Evolutionary conservation across 1,140 invertebrate genomes (phyloP).

Genomic region (Vanessa tameamea): DNA sequence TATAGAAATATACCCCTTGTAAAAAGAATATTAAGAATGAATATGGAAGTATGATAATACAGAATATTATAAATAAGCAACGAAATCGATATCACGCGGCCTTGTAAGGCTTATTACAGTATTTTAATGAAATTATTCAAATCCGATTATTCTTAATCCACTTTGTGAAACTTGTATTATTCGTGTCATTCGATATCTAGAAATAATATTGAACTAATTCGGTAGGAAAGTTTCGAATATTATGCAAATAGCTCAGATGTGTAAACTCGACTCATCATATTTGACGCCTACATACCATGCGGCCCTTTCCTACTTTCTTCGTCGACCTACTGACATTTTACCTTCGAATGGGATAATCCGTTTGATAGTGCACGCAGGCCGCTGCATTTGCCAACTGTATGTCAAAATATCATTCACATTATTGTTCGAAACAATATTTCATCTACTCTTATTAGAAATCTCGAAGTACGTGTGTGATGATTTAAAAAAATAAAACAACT

Average conservation of each 20-base stretch:
- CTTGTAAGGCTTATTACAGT: not conserved
- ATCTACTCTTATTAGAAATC: too few species aligned
- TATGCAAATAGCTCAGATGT: slow-evolving; percentile 32
- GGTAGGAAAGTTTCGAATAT: not conserved
- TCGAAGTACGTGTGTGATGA: too few species aligned
- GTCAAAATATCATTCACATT: too few species aligned
- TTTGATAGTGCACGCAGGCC: slow-evolving; percentile 13
- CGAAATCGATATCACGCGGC: not conserved
- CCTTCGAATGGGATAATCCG: slow-evolving; percentile 30
- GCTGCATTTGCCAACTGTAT: too few species aligned
- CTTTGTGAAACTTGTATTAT: not conserved
- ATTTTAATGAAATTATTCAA: slow-evolving; percentile 2
- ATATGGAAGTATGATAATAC: not conserved
- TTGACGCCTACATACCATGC: slow-evolving; percentile 24
- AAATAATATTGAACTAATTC: not conserved
- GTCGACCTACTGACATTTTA: slow-evolving; percentile 42
- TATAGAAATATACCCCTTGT: too few species aligned
- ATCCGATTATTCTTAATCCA: slow-evolving; percentile 4
- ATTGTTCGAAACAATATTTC: too few species aligned
- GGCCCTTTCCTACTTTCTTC: slow-evolving; percentile 44
- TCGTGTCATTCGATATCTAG: not conserved
- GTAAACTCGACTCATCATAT: slow-evolving; percentile 19
- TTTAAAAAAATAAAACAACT: too few species aligned
- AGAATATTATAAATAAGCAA: not conserved
- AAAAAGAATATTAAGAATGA: not conserved